Evolutionary conservation across 2,888 invertebrate species (phyloP), one percentile per base, ranked within the genome.

Genomic region (Caenorhabditis sulstoni): DNA sequence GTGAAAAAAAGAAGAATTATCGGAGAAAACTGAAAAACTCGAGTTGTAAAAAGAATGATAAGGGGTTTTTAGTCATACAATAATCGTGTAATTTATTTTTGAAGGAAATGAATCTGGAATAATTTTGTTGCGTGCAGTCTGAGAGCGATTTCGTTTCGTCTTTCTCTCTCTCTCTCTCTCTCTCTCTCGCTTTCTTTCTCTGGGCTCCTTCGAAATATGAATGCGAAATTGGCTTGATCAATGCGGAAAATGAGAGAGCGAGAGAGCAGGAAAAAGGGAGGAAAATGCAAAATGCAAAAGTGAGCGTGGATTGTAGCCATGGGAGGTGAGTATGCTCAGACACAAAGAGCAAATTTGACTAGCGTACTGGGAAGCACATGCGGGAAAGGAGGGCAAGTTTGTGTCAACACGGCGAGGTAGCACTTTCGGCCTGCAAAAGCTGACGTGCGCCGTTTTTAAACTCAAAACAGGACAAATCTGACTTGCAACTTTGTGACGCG

Each of bases 281-380:
- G 11, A 29, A 14, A 50, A 22, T n/a, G 37, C 23, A 57, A 58
- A 44, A 23, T 7, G 12, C 41, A n/a, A 18, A 29, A 22, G 44
- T 53, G 35, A 18, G 23, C 37, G 20, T 22, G 11, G 41, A 39
- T 71, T 62, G 71, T 71, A 55, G 55, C 62, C 37, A 55, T 14
- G 55, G n/a, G n/a, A 62, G 71, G 7, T 49, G 62, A 57, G 55
- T 71, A 57, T 57, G 16, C 49, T 35, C 62, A 41, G 55, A 22
- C 8, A 16, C 39, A 71, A 62, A 55, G 57, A 61, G 49, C 57
- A 55, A 57, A 57, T 58, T 58, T 65, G 73, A 59, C 44, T 64
- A 57, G 35, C 7, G 7, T 5, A 7, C 29, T 29, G 29, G 29
- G 29, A 29, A 41, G 37, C 41, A 16, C 41, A 39, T 55, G 55